phyloP scores from a whole-genome alignment of 1,140 invertebrate genomes.

The Stegodyphus mimosarum region DNA sequence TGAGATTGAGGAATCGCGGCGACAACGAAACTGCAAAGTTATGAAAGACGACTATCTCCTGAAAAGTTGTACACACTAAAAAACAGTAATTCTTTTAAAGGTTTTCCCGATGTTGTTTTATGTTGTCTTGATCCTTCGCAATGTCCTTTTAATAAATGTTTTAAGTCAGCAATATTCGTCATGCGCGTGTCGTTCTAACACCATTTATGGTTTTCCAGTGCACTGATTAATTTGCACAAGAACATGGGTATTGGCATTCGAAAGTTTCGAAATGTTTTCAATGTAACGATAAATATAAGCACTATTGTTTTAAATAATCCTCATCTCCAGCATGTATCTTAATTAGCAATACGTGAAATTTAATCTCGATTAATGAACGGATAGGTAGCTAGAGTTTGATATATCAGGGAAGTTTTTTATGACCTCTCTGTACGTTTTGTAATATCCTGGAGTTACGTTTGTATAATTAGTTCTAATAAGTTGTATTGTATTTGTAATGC shows the following conservation, averaged over 20 bases:
- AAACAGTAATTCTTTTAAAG: no score
- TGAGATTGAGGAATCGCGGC: no score
- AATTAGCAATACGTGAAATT: neutral
- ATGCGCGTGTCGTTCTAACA: neutral
- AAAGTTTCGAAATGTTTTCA: neutral
- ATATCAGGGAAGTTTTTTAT: neutral
- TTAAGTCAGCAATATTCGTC: neutral
- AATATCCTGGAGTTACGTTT: no score
- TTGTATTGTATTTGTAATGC: no score
- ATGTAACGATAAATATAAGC: neutral
- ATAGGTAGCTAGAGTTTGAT: neutral
- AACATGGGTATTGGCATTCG: neutral
- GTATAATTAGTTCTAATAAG: no score
- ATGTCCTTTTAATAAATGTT: no score
- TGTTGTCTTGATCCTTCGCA: no score
- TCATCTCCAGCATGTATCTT: neutral
- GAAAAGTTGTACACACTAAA: no score
- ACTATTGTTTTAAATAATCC: neutral
- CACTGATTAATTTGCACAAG: neutral
- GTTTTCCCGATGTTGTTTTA: no score
- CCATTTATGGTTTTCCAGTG: neutral
- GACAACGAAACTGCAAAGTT: no score
- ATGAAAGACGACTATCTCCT: no score
- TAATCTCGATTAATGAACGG: neutral
- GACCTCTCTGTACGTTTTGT: neutral